These are phyloP conservation scores for Holotrichia oblita DNA, from an alignment of 1,140 invertebrate genomes.

Conservation along the genomic window DNA sequence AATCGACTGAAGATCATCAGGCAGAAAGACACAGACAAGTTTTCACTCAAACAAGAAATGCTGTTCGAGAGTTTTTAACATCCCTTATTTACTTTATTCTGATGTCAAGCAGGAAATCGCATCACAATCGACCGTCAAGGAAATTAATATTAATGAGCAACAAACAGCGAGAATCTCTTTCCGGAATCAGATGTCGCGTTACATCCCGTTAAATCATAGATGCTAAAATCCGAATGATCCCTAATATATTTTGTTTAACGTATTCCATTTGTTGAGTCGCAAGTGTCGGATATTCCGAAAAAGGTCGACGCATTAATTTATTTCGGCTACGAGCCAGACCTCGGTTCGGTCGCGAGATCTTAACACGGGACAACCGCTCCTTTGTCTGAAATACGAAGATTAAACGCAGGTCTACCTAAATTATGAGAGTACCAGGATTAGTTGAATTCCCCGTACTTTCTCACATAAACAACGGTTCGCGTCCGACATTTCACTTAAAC, in stretches of 20 bases:
- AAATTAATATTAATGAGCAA: background rate
- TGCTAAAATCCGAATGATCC: conserved; percentile 15
- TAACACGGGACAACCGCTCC: conserved; percentile 40
- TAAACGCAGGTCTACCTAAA: conserved; percentile 40
- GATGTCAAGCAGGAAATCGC: no score
- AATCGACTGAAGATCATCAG: no score
- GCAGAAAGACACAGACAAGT: no score
- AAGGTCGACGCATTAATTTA: conserved; percentile 33
- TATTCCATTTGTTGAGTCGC: conserved; percentile 33
- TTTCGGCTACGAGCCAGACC: conserved; percentile 29
- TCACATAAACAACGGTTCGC: conserved; percentile 17
- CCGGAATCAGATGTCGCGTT: background rate
- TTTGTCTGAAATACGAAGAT: conserved; percentile 41
- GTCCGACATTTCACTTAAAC: conserved; percentile 29
- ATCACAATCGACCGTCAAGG: no score
- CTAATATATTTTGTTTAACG: conserved; percentile 31
- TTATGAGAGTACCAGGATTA: conserved; percentile 39
- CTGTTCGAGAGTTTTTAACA: no score
- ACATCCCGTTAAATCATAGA: conserved; percentile 18
- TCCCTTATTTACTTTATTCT: no score
- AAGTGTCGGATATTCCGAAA: conserved; percentile 25
- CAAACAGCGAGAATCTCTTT: background rate
- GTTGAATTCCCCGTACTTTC: conserved; percentile 27
- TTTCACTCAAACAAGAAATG: no score
- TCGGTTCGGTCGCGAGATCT: conserved; percentile 32